A percentile compares a stretch with the other conserved stretches of the same genome.
These are phyloP conservation scores for Drosophila nebulosa DNA, from an alignment of 1,140 invertebrate genomes.

Conservation along the genomic window DNA sequence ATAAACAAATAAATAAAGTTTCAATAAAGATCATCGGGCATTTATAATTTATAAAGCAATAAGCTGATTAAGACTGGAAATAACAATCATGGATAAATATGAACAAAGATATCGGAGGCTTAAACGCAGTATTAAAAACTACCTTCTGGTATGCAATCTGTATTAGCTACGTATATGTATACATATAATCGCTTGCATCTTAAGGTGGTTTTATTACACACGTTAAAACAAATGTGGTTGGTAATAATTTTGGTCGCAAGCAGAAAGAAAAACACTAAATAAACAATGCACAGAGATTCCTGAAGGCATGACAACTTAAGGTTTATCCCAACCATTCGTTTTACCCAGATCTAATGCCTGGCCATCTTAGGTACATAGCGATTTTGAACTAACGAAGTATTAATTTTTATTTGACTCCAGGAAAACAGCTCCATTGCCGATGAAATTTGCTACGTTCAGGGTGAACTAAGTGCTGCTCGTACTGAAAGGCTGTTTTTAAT, in stretches of 20 bases:
- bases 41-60: neutral
- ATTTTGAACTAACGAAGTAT: too few relatives aligned
- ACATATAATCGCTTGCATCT: too few relatives aligned
- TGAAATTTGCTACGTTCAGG: constrained; percentile 88
- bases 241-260: too few relatives aligned
- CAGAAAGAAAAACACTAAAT: too few relatives aligned
- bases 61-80: neutral
- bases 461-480: constrained; percentile 86
- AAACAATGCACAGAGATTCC: too few relatives aligned
- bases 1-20: too few relatives aligned
- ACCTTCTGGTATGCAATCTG: neutral
- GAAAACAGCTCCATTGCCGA: constrained; percentile 91
- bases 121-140: neutral
- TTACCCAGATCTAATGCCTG: too few relatives aligned
- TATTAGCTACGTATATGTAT: neutral
- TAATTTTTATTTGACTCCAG: constrained; percentile 78
- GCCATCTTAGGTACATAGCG: too few relatives aligned
- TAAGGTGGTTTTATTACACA: neutral
- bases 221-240: neutral
- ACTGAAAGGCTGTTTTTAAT: constrained; percentile 88
- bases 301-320: too few relatives aligned
- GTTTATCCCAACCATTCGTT: too few relatives aligned
- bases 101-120: neutral
- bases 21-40: neutral
- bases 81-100: neutral